These are phyloP conservation scores for Pelochelys cantorii DNA, from an alignment of 2,797 vertebrate genomes.

Conservation along the genomic window DNA sequence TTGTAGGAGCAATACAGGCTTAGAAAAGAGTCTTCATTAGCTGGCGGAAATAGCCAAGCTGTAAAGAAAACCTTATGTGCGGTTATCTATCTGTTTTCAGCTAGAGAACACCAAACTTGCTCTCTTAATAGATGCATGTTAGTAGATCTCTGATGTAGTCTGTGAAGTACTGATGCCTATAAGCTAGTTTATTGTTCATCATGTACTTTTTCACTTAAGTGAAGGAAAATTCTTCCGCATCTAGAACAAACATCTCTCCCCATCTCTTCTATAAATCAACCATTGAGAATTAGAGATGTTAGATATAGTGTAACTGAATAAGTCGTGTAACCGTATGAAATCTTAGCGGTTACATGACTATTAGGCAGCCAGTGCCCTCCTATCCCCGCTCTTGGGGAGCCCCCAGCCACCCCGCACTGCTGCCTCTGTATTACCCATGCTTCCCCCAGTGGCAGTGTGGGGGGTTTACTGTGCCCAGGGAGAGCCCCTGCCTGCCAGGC, in stretches of 20 bases:
- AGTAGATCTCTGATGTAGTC: not conserved
- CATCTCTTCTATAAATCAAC: not conserved
- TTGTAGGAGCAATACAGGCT: not conserved
- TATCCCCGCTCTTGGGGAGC: too few species aligned
- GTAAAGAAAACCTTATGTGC: not conserved
- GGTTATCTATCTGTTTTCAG: not conserved
- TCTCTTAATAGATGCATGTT: not conserved
- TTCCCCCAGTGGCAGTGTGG: too few species aligned
- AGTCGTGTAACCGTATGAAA: too few species aligned
- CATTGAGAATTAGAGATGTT: accelerated
- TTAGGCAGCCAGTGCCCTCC: too few species aligned
- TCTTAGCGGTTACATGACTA: too few species aligned
- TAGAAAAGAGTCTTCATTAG: not conserved
- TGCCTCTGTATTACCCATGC: too few species aligned
- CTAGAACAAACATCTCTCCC: accelerated
- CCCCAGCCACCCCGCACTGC: too few species aligned
- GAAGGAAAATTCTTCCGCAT: too few species aligned
- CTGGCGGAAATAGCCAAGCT: not conserved
- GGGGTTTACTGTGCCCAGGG: too few species aligned
- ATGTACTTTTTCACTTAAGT: not conserved
- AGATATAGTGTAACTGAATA: too few species aligned
- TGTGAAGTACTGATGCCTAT: not conserved
- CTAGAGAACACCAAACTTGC: not conserved
- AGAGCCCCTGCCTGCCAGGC: too few species aligned
- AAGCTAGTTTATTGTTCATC: not conserved